A percentile compares a stretch with the other conserved stretches of the same genome.
phyloP scores from a whole-genome alignment of 2,888 invertebrate genomes.

The Clepsis dumicolana region DNA sequence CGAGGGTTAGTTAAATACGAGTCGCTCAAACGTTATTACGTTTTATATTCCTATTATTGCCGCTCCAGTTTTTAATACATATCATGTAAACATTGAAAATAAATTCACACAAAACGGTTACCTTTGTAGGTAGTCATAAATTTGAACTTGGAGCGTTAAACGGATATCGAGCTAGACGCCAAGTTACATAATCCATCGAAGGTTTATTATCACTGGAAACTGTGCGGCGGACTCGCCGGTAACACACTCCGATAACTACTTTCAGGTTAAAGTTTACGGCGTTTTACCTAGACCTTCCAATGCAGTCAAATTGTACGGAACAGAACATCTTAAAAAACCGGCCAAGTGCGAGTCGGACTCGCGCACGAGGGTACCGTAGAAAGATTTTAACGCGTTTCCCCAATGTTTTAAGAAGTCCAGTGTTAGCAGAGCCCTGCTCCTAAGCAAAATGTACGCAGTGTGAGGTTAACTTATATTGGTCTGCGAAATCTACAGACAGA shows the following conservation, averaged over 20 bases:
- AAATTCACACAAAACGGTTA: not conserved
- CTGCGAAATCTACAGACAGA: too few relatives aligned
- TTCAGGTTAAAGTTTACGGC: not conserved
- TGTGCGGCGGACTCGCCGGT: not conserved
- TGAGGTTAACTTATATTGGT: too few relatives aligned
- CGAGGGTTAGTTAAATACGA: conserved; percentile 36
- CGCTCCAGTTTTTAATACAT: not conserved
- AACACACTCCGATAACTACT: not conserved
- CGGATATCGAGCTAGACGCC: not conserved
- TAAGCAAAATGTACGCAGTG: too few relatives aligned
- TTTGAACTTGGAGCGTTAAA: not conserved
- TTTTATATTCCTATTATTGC: conserved; percentile 30
- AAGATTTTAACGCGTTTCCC: too few relatives aligned
- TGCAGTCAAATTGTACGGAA: not conserved
- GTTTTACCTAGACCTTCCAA: not conserved
- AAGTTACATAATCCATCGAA: not conserved
- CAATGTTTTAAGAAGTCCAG: too few relatives aligned
- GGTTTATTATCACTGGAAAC: not conserved
- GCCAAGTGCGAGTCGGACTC: too few relatives aligned
- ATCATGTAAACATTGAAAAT: conserved; percentile 1
- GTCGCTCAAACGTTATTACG: conserved; percentile 23
- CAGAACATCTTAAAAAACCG: too few relatives aligned
- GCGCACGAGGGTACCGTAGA: too few relatives aligned
- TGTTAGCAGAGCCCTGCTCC: too few relatives aligned
- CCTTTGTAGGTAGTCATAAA: not conserved